phyloP scores from a whole-genome alignment of 1,140 invertebrate genomes.

The Rhysida immarginata region DNA sequence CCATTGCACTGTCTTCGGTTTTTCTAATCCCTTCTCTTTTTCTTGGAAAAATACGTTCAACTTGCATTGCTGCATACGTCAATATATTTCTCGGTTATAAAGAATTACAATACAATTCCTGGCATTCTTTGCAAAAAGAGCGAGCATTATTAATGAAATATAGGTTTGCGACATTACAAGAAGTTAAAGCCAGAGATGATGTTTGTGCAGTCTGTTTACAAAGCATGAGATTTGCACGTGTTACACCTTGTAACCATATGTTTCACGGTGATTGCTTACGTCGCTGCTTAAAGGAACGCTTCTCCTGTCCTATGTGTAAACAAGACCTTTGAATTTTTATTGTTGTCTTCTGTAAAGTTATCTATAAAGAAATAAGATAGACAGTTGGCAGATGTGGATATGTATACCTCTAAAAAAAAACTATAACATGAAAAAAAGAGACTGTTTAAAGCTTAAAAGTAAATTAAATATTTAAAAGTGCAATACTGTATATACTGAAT shows the following conservation, averaged over 20 bases:
- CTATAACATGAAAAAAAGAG: no score
- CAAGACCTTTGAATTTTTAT: no score
- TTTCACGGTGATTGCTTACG: conserved; percentile 58
- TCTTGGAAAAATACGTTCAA: conserved; percentile 38
- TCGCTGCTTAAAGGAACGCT: conserved; percentile 46
- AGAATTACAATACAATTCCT: conserved; percentile 40
- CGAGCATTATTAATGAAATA: conserved; percentile 43
- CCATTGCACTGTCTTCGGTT: conserved; percentile 35
- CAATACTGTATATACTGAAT: no score
- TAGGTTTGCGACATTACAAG: conserved; percentile 43
- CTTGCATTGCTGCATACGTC: conserved; percentile 42
- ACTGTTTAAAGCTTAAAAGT: no score
- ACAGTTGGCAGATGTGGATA: no score
- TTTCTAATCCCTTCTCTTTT: conserved; percentile 34
- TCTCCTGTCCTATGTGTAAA: conserved; percentile 55
- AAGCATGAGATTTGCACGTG: conserved; percentile 43
- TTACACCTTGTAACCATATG: conserved; percentile 57
- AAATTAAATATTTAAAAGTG: no score
- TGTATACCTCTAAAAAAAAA: no score
- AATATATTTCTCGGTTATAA: conserved; percentile 49
- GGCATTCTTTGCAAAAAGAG: conserved; percentile 39
- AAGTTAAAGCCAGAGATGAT: conserved; percentile 49
- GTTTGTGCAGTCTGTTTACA: conserved; percentile 58
- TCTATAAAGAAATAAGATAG: no score
- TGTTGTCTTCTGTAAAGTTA: no score